These are phyloP conservation scores for Orycteropus afer DNA, from an alignment of 2,113 vertebrate genomes.

Conservation along the genomic window DNA sequence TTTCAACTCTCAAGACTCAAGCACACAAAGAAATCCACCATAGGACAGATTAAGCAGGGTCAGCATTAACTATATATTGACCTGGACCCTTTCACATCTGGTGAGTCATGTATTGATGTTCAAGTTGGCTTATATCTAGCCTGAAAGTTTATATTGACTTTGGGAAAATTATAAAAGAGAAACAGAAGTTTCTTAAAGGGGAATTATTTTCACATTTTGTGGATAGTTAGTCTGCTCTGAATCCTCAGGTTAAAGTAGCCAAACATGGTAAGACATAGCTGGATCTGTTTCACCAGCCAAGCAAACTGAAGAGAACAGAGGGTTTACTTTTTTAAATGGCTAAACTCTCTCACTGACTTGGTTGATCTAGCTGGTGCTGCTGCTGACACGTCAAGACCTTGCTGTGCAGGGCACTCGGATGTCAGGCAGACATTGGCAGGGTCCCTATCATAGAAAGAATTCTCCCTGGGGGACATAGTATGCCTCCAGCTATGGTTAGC, in stretches of 20 bases:
- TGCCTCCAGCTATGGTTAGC: background rate
- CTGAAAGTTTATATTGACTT: slow-evolving; percentile 69
- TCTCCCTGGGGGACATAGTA: background rate
- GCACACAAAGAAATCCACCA: slow-evolving; percentile 49
- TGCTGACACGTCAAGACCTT: background rate
- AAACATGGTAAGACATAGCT: background rate
- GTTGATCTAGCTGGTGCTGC: background rate
- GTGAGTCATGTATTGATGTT: slow-evolving; percentile 33
- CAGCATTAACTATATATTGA: slow-evolving; percentile 84
- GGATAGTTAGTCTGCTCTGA: background rate
- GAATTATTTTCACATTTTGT: background rate
- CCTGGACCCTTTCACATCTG: slow-evolving; percentile 58
- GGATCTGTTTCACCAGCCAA: background rate
- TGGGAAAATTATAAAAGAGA: slow-evolving; percentile 55
- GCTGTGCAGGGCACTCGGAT: background rate
- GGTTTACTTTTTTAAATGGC: slow-evolving; percentile 46
- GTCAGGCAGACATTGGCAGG: background rate
- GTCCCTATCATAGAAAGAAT: background rate
- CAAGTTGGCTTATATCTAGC: slow-evolving; percentile 51
- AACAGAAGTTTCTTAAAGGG: slow-evolving; percentile 1
- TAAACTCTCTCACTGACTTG: background rate
- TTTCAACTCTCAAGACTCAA: slow-evolving; percentile 69
- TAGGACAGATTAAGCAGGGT: slow-evolving; percentile 56
- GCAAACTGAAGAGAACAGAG: slow-evolving; percentile 21
- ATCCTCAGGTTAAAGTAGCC: slow-evolving; percentile 25